Evolutionary conservation across 1,140 invertebrate genomes (phyloP).

Genomic region (Zaprionus capensis): DNA sequence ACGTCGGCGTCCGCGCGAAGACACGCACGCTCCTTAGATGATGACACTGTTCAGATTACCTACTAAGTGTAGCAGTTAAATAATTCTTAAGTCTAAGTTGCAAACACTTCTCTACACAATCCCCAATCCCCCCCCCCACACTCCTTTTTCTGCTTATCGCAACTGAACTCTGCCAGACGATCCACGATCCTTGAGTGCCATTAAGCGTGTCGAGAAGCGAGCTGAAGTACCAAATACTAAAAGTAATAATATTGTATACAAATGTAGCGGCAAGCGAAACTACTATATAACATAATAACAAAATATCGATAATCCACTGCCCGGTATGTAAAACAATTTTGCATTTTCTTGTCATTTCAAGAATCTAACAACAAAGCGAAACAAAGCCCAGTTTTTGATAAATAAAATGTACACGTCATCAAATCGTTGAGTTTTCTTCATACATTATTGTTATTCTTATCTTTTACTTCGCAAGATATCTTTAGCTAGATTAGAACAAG

Average conservation of each 20-base stretch:
- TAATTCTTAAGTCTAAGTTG: constrained; percentile 69
- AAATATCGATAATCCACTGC: constrained; percentile 51
- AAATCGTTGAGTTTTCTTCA: neutral
- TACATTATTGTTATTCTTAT: neutral
- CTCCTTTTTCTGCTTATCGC: neutral
- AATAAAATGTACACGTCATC: constrained; percentile 65
- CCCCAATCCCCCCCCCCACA: neutral
- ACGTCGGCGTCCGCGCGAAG: constrained; percentile 67
- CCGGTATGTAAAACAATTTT: constrained; percentile 35
- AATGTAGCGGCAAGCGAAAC: constrained; percentile 25
- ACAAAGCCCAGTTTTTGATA: constrained; percentile 63
- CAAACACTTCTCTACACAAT: constrained; percentile 45
- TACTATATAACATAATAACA: constrained; percentile 19
- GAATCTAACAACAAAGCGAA: constrained; percentile 50
- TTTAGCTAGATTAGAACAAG: neutral
- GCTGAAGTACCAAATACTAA: constrained; percentile 17
- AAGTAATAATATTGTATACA: constrained; percentile 21
- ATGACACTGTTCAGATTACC: constrained; percentile 49
- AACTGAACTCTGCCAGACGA: constrained; percentile 24
- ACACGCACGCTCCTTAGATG: constrained; percentile 67
- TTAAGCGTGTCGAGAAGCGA: constrained; percentile 3
- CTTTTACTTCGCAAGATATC: neutral
- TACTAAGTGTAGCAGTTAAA: constrained; percentile 74
- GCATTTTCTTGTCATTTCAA: constrained; percentile 42
- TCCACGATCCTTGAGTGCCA: neutral